Evolutionary conservation across 1,140 invertebrate genomes (phyloP), one percentile per base, ranked within the genome.

Genomic region (Battus philenor): DNA sequence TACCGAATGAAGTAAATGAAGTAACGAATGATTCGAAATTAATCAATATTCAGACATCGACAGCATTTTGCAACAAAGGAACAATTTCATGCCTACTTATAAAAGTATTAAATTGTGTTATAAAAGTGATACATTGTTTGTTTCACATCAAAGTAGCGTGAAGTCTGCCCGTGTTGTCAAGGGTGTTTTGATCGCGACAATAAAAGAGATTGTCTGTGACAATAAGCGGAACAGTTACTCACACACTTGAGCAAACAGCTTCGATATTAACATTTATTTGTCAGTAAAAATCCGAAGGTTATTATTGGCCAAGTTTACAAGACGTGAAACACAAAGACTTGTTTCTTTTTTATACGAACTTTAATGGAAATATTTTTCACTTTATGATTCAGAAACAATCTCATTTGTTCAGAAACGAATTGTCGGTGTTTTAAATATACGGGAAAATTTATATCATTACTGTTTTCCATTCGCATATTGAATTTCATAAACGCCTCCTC

Each of bases 221-320:
- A 50, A 44, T 41, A 48, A 17, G 39, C 24, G 31, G 2, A 4
- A 16, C 22, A n/a, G 34, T 29, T 31, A 12, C 31, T 7, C 9
- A 24, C 9, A 12, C 43, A 51, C 27, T 41, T 53, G 50, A 43
- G 24, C 44, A 47, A 53, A 53, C 39, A 47, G 10, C n/a, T 20
- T 2, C 15, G 26, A 10, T 29, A 32, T 47, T 43, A 47, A 43
- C 31, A 47, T 47, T 47, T 54, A 48, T 48, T 17, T 30, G 45
- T 45, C 44, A 15, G 43, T 55, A 50, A 43, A 49, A 55, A 15
- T 43, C 31, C 47, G 43, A 49, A 54, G 47, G 52, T 38, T 31
- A 31, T 20, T 18, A 38, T 31, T 44, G 48, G 20, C 13, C 29
- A 29, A 31, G 36, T 22, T 27, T 47, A 46, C 33, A 38, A 2